These are phyloP conservation scores for Rhinopithecus roxellana DNA, from an alignment of 2,113 vertebrate genomes.

Conservation along the genomic window DNA sequence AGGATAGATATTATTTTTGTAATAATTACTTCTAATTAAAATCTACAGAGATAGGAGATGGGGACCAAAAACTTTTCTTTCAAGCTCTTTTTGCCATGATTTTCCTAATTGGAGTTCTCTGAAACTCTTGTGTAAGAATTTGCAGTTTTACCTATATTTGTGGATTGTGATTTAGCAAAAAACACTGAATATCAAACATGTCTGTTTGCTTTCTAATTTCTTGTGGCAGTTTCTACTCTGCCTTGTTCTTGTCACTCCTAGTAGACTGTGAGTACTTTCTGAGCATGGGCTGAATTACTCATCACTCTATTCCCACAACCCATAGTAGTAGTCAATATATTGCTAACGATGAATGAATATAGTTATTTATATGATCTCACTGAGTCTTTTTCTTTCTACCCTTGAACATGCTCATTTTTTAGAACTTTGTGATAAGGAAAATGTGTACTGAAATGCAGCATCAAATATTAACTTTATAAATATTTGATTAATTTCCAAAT, in stretches of 20 bases:
- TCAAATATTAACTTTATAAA: not conserved
- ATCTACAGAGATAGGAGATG: not conserved
- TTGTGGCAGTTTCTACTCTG: too few species aligned
- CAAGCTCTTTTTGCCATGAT: not conserved
- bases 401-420: not conserved
- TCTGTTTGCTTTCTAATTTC: not conserved
- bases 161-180: not conserved
- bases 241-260: not conserved
- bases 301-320: not conserved
- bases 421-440: not conserved
- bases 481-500: not conserved
- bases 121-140: not conserved
- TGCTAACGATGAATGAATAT: not conserved
- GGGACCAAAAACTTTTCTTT: not conserved
- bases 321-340: not conserved
- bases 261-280: not conserved
- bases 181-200: not conserved
- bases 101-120: not conserved
- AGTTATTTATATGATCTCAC: not conserved
- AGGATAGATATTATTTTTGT: not conserved
- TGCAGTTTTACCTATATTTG: not conserved
- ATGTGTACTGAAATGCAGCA: not conserved
- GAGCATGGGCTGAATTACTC: not conserved
- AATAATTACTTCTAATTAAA: not conserved
- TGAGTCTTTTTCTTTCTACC: not conserved